Conservation (phyloP, 1,140 invertebrate genomes). For the Aphelenchoides fujianensis region DNA sequence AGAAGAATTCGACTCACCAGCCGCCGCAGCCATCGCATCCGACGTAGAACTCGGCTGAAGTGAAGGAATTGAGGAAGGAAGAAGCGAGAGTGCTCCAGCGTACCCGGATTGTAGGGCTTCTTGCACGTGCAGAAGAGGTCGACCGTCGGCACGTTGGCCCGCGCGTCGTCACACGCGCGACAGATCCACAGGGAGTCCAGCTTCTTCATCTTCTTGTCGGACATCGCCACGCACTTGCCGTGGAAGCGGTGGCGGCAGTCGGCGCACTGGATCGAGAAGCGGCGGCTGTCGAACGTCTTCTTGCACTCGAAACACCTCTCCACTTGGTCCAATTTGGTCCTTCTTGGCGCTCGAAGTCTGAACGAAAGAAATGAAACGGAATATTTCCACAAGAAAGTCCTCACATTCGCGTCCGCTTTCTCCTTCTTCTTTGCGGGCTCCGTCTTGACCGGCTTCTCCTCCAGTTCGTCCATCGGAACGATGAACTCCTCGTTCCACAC, state of each 20-base stretch:
- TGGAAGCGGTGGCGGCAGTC: slow-evolving; percentile 97
- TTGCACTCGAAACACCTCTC: slow-evolving; percentile 70
- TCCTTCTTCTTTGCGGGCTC: background rate
- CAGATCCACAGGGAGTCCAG: slow-evolving; percentile 79
- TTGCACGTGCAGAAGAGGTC: slow-evolving; percentile 91
- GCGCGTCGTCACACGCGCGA: slow-evolving; percentile 71
- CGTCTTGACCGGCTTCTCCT: background rate
- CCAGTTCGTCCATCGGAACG: background rate
- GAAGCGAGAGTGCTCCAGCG: no score
- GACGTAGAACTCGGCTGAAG: slow-evolving; percentile 68
- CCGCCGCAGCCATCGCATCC: slow-evolving; percentile 96
- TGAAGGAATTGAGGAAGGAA: slow-evolving; percentile 1
- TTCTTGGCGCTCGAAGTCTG: background rate
- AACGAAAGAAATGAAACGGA: background rate
- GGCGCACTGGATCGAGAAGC: slow-evolving; percentile 86
- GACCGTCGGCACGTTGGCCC: slow-evolving; percentile 73
- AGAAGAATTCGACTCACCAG: no score
- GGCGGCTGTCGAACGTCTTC: slow-evolving; percentile 76
- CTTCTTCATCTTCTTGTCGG: slow-evolving; percentile 83
- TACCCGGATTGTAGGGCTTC: slow-evolving; percentile 90
- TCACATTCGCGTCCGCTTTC: background rate
- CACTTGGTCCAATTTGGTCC: background rate
- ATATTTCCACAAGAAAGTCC: background rate
- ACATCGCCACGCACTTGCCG: slow-evolving; percentile 89
- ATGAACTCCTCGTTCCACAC: background rate